Conservation (phyloP, 2,113 vertebrate species). For the Lasiurus cinereus region DNA sequence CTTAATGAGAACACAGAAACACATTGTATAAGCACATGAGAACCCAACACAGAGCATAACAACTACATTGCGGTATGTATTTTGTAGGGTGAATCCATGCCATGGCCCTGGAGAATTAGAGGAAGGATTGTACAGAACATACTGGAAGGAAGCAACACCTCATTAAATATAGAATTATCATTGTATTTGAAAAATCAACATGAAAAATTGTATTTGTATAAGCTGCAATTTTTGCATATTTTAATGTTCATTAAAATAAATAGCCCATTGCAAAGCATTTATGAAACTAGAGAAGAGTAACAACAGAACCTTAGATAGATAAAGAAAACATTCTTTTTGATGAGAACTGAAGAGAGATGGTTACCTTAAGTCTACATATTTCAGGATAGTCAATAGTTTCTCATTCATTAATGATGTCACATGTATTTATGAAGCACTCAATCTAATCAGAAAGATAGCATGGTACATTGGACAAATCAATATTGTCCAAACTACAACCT, state of each 20-base stretch:
- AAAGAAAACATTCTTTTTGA: conserved; percentile 24
- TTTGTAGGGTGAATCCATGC: conserved; percentile 1
- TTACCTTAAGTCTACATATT: conserved; percentile 26
- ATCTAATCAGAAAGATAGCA: background rate
- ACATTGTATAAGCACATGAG: background rate
- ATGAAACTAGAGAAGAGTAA: background rate
- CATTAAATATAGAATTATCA: background rate
- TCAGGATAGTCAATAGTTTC: background rate
- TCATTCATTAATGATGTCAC: conserved; percentile 9
- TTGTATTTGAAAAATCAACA: conserved; percentile 62
- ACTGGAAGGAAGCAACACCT: background rate
- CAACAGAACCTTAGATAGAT: background rate
- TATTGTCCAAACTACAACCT: background rate
- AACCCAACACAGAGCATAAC: background rate
- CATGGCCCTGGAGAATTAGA: background rate
- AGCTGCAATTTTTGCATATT: conserved; percentile 12
- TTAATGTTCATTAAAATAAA: conserved; percentile 55
- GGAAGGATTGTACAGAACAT: background rate
- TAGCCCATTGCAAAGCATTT: conserved; percentile 22
- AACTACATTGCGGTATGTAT: background rate
- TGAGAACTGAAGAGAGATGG: background rate
- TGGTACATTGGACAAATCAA: background rate
- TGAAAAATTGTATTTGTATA: conserved; percentile 55
- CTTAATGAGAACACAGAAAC: conserved; percentile 38
- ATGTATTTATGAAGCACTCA: conserved; percentile 11